Conservation (phyloP, 2,888 invertebrate species). For the Aspidiotus rigidus region DNA sequence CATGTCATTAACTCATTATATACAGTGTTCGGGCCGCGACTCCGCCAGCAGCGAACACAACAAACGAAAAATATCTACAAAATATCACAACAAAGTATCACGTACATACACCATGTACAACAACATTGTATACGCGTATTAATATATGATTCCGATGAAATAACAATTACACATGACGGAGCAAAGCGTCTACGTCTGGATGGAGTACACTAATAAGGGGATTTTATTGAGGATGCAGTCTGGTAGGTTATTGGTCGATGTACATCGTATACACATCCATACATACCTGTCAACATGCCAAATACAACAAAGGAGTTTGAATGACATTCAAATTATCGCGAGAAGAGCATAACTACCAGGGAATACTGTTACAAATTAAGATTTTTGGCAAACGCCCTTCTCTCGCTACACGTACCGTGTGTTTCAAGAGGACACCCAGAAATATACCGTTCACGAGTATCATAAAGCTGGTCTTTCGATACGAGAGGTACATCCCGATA, state of each 20-base stretch:
- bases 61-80: no score
- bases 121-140: no score
- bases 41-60: no score
- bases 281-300: constrained; percentile 24
- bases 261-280: not conserved
- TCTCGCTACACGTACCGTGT: not conserved
- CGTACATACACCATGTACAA: no score
- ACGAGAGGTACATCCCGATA: no score
- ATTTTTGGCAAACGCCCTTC: constrained; percentile 19
- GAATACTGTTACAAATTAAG: constrained; percentile 25
- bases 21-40: no score
- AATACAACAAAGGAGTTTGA: constrained; percentile 24
- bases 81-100: no score
- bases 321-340: constrained; percentile 16
- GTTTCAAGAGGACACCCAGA: not conserved
- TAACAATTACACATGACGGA: constrained; percentile 15
- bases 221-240: constrained; percentile 25
- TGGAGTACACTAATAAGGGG: constrained; percentile 18
- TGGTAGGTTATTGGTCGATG: constrained; percentile 23
- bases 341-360: constrained; percentile 5
- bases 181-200: constrained; percentile 9
- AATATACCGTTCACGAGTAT: no score
- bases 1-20: no score
- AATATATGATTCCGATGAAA: constrained; percentile 8
- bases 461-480: no score